Percentiles rank a stretch among this genome's conserved stretches.
These are phyloP conservation scores for Parnassius smintheus DNA, from an alignment of 2,888 invertebrate genomes.

Conservation along the genomic window DNA sequence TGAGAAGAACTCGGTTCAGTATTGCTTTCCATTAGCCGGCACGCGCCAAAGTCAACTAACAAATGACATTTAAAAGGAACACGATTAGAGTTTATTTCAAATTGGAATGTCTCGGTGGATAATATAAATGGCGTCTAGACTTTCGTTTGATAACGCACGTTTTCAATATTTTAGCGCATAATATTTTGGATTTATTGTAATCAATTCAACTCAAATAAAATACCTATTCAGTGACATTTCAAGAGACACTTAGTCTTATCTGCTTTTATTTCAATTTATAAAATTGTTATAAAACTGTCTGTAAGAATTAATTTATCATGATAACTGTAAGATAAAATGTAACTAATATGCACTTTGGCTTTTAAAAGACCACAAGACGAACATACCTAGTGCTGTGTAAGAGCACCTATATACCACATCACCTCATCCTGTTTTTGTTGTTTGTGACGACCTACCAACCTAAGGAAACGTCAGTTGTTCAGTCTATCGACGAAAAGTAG, in stretches of 20 bases:
- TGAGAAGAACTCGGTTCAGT: constrained; percentile 57
- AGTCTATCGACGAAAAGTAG: no score
- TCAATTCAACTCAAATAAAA: neutral
- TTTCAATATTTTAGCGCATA: constrained; percentile 28
- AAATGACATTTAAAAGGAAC: constrained; percentile 74
- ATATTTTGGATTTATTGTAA: constrained; percentile 16
- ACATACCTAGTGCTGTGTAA: no score
- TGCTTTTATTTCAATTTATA: no score
- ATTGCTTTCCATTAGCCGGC: constrained; percentile 76
- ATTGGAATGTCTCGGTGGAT: constrained; percentile 61
- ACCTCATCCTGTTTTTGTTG: no score
- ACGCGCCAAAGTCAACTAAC: constrained; percentile 73
- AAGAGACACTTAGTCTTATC: neutral
- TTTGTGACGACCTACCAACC: no score
- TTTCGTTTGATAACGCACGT: constrained; percentile 52
- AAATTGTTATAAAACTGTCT: no score
- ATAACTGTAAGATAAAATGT: no score
- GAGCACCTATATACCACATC: no score
- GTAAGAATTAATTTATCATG: no score
- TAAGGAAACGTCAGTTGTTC: no score
- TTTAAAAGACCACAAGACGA: neutral
- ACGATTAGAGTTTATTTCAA: constrained; percentile 68
- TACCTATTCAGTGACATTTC: no score
- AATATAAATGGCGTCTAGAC: constrained; percentile 75
- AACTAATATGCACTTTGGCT: no score